Percentiles rank a stretch among this genome's conserved stretches.
Evolutionary conservation across 1,140 invertebrate genomes (phyloP).

Genomic region (Aphelinus certus): DNA sequence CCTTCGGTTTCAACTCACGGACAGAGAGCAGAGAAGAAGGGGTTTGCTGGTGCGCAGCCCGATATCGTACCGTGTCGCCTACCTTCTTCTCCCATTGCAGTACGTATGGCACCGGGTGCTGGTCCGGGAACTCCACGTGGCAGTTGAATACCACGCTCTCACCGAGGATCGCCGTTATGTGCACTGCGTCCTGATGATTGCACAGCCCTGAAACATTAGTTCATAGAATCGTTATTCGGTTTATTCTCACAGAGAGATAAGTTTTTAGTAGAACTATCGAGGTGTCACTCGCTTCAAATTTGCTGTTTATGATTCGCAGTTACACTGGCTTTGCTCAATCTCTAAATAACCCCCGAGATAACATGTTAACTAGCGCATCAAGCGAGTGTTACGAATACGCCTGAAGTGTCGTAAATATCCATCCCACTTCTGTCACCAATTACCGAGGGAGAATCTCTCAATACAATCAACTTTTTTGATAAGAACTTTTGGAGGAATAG

Average conservation of each 20-base stretch:
- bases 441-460: too few species aligned
- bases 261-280: too few species aligned
- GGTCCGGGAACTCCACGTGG: slow-evolving; percentile 93
- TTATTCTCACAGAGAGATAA: background rate
- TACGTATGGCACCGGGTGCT: slow-evolving; percentile 94
- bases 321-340: too few species aligned
- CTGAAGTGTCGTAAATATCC: too few species aligned
- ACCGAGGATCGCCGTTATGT: slow-evolving; percentile 94
- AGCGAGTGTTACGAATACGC: too few species aligned
- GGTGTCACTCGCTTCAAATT: too few species aligned
- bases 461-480: too few species aligned
- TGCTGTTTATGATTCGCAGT: too few species aligned
- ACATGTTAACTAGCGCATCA: too few species aligned
- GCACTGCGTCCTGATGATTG: slow-evolving; percentile 86
- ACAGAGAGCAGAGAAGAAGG: slow-evolving; percentile 65
- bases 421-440: too few species aligned
- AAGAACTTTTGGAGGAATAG: too few species aligned
- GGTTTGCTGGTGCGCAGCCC: slow-evolving; percentile 68
- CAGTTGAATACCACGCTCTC: slow-evolving; percentile 96
- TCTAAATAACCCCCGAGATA: too few species aligned
- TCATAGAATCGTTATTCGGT: background rate
- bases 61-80: slow-evolving; percentile 90
- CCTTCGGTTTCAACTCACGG: slow-evolving; percentile 65
- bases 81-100: slow-evolving; percentile 98
- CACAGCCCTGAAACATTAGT: slow-evolving; percentile 65